Percentiles rank a stretch among this genome's conserved stretches.
These are phyloP conservation scores for Anastrepha ludens DNA, from an alignment of 1,140 invertebrate genomes.

Conservation along the genomic window DNA sequence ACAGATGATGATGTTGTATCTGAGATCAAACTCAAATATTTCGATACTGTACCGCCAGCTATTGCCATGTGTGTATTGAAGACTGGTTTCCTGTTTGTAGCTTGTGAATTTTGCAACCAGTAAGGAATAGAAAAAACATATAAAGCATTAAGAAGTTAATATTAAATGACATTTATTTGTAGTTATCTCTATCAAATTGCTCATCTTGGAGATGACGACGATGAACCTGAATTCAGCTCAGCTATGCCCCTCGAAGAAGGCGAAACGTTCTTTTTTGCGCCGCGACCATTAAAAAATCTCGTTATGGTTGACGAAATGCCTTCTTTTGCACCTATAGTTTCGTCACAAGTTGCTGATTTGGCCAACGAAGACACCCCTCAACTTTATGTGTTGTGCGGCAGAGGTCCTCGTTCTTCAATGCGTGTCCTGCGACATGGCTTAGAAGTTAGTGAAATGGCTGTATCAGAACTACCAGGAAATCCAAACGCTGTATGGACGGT, in stretches of 20 bases:
- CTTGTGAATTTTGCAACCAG: slow-evolving; percentile 99
- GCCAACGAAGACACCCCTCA: slow-evolving; percentile 99
- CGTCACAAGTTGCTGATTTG: slow-evolving; percentile 83
- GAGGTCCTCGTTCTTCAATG: slow-evolving; percentile 94
- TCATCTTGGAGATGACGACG: slow-evolving; percentile 98
- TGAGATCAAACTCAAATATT: slow-evolving; percentile 99
- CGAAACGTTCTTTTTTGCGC: slow-evolving; percentile 99
- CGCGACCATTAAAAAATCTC: slow-evolving; percentile 94
- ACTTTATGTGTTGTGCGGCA: slow-evolving; percentile 95
- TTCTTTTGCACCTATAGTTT: slow-evolving; percentile 95
- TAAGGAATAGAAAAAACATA: slow-evolving; percentile 79
- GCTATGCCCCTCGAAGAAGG: slow-evolving; percentile 98
- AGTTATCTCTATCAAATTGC: slow-evolving; percentile 99
- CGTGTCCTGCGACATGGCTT: slow-evolving; percentile 96
- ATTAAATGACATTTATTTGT: slow-evolving; percentile 32
- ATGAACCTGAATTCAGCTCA: slow-evolving; percentile 99
- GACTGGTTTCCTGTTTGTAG: slow-evolving; percentile 99
- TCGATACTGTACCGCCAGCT: slow-evolving; percentile 98
- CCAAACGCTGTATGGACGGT: slow-evolving; percentile 99
- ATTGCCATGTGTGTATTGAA: slow-evolving; percentile 98
- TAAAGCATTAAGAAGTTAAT: not conserved
- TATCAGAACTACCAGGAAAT: slow-evolving; percentile 98
- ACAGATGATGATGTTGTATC: slow-evolving; percentile 98
- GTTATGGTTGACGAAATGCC: slow-evolving; percentile 99
- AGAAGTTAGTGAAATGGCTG: slow-evolving; percentile 99